Evolutionary conservation across 2,113 vertebrate genomes (phyloP).

Genomic region (Gadus chalcogrammus): DNA sequence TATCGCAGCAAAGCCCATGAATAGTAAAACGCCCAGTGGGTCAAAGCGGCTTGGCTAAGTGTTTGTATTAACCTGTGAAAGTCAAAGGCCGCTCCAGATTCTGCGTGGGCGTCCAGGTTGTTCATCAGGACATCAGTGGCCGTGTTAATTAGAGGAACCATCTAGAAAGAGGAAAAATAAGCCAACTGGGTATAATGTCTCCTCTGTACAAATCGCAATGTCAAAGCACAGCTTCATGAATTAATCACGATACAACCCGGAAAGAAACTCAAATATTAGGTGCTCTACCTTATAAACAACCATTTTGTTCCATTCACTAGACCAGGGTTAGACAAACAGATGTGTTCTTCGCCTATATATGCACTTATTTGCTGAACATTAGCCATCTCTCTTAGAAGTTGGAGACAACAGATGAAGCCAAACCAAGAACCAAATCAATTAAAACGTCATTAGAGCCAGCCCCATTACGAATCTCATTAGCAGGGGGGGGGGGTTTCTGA

Average conservation of each 20-base stretch:
- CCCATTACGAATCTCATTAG: slow-evolving; percentile 68
- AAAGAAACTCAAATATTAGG: too few relatives aligned
- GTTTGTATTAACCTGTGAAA: slow-evolving; percentile 81
- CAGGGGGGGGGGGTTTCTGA: slow-evolving; percentile 34
- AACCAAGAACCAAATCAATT: slow-evolving; percentile 66
- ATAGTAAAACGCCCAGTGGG: too few relatives aligned
- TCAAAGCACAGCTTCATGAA: too few relatives aligned
- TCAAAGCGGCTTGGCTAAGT: not conserved
- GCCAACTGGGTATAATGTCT: not conserved
- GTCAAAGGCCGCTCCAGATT: slow-evolving; percentile 81
- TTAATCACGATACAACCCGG: too few relatives aligned
- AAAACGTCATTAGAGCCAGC: slow-evolving; percentile 67
- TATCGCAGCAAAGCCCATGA: too few relatives aligned
- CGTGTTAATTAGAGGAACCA: slow-evolving; percentile 87
- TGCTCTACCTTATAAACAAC: too few relatives aligned
- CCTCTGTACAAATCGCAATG: too few relatives aligned
- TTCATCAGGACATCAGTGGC: slow-evolving; percentile 78
- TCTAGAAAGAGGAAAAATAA: slow-evolving; percentile 66
- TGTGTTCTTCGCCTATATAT: not conserved
- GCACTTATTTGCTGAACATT: not conserved
- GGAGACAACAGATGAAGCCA: slow-evolving; percentile 25
- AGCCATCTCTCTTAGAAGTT: slow-evolving; percentile 4
- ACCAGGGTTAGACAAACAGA: too few relatives aligned
- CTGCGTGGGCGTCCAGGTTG: slow-evolving; percentile 77
- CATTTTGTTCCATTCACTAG: too few relatives aligned